Evolutionary conservation across 53 echinoderm and acorn worm genomes (phyloP).

Genomic region (Luidia sarsii): DNA sequence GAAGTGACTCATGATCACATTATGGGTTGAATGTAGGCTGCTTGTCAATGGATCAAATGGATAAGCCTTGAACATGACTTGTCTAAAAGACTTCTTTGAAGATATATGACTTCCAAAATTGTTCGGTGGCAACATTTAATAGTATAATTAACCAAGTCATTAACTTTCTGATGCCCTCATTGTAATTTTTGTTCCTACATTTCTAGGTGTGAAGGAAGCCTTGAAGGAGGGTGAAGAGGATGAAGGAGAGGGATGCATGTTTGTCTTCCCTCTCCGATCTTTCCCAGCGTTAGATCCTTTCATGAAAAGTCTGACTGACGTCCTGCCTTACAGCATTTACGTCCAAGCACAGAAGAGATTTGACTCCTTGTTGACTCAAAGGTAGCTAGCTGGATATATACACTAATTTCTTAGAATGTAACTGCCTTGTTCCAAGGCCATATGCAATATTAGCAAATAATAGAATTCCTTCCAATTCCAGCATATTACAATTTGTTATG

Average conservation of each 20-base stretch:
- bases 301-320: slow-evolving; percentile 39
- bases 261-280: slow-evolving; percentile 70
- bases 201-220: slow-evolving; percentile 31
- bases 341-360: slow-evolving; percentile 62
- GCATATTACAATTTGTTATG: no score
- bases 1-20: no score
- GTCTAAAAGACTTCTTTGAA: no score
- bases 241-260: slow-evolving; percentile 23
- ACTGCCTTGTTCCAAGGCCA: no score
- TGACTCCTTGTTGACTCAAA: slow-evolving; percentile 54
- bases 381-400: no score
- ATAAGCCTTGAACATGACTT: no score
- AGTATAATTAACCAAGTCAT: not conserved
- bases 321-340: slow-evolving; percentile 50
- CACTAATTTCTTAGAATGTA: no score
- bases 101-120: no score
- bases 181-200: not conserved
- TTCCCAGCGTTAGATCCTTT: slow-evolving; percentile 57
- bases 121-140: not conserved
- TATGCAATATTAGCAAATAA: no score
- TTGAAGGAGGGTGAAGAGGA: slow-evolving; percentile 3
- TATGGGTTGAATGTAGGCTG: no score
- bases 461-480: no score
- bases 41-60: no score
- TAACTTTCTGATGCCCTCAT: not conserved